Evolutionary conservation across 1,140 invertebrate species (phyloP).

Genomic region (Hermatobates lingyangjiaoensis): DNA sequence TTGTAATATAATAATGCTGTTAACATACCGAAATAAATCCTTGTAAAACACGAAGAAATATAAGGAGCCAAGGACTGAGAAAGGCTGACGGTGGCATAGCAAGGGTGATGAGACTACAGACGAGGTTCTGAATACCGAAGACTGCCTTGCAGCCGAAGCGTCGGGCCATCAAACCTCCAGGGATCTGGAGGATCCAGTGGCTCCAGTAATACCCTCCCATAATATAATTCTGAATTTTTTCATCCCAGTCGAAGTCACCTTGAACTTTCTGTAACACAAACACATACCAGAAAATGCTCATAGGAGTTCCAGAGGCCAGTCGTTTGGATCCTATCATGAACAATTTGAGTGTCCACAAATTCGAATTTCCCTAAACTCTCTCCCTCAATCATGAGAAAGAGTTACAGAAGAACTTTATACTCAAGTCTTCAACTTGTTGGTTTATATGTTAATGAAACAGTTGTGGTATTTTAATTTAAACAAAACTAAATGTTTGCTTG

Average conservation of each 20-base stretch:
- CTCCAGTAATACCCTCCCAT: slow-evolving; percentile 56
- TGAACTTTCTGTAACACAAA: background rate
- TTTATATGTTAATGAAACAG: too few species aligned
- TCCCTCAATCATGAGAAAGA: too few species aligned
- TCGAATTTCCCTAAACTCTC: too few species aligned
- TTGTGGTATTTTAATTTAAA: too few species aligned
- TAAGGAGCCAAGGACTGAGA: slow-evolving; percentile 35
- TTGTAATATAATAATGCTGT: too few species aligned
- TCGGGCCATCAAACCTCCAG: slow-evolving; percentile 48
- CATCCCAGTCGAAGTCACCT: slow-evolving; percentile 38
- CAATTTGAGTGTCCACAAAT: too few species aligned
- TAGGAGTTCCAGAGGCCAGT: too few species aligned
- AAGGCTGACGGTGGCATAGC: slow-evolving; percentile 42
- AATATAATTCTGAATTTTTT: slow-evolving; percentile 41
- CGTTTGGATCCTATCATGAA: too few species aligned
- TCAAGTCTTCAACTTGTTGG: too few species aligned
- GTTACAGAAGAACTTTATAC: too few species aligned
- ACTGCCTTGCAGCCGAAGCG: slow-evolving; percentile 49
- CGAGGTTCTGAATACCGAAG: slow-evolving; percentile 45
- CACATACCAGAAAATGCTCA: too few species aligned
- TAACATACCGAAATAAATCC: slow-evolving; percentile 57
- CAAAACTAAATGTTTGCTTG: too few species aligned
- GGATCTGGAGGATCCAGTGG: slow-evolving; percentile 50
- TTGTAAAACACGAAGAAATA: slow-evolving; percentile 44
- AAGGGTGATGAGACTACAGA: slow-evolving; percentile 46